Evolutionary conservation across 2,888 invertebrate genomes (phyloP), one percentile per base, ranked within the genome.

Genomic region (Chorisops tibialis): DNA sequence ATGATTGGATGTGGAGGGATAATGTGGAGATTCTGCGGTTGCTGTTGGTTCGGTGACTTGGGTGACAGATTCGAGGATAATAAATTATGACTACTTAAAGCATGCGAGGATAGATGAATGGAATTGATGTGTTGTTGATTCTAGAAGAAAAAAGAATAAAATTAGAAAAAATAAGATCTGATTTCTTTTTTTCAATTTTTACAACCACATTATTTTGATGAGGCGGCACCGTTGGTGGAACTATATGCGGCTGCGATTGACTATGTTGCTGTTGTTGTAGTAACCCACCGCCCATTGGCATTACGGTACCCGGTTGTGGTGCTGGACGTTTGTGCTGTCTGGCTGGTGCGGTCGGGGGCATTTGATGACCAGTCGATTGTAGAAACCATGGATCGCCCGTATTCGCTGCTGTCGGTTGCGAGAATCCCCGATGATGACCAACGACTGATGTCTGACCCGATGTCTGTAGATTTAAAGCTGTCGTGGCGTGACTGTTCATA

Each of bases 301-400:
- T 65, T 14, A 48, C 56, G 24, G 22, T 58, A 54, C 69, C 70
- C 45, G 79, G 77, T 67, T 78, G 78, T n/a, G 79, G 78, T 51
- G 79, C 79, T 64, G 79, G 78, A 48, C 79, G 73, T 70, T 79
- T 79, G 72, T 79, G 79, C 69, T 79, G 79, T 63, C 79, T 73
- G 49, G 77, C 69, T 30, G 79, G 79, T 7, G 79, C 79, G 64
- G 79, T 79, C 64, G 79, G 79, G 65, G 79, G 78, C 75, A 79
- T 78, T 70, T 79, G 79, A 71, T 79, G 79, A 68, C 79, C 76
- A 63, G 76, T 76, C 59, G 76, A 73, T 69, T 78, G 78, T 66
- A 79, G 71, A 72, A 76, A 79, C 79, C 79, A 79, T 77, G 79
- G 78, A 75, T 78, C 78, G 62, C 76, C 75, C 38, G 75, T 71